phyloP scores from a whole-genome alignment of 2,113 vertebrate species.

The Coptodon rendalli region DNA sequence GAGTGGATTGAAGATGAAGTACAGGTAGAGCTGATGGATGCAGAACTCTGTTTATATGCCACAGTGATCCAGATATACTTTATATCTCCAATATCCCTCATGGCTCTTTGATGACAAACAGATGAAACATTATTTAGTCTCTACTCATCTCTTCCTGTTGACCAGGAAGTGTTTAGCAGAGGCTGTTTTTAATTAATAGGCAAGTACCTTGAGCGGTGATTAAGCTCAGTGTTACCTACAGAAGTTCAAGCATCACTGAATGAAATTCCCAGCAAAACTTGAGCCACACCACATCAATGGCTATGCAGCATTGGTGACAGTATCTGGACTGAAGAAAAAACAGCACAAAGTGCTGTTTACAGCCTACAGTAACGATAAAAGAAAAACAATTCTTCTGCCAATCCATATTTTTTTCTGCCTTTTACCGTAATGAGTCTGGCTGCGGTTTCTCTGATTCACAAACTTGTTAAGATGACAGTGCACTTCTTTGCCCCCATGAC shows the following conservation, averaged over 20 bases:
- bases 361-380: neutral
- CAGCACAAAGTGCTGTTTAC: neutral
- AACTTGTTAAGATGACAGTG: slow-evolving; percentile 36
- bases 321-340: neutral
- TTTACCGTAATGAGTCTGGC: slow-evolving; percentile 37
- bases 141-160: neutral
- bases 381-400: neutral
- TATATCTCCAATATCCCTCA: neutral
- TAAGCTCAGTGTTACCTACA: neutral
- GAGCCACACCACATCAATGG: neutral
- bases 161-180: neutral
- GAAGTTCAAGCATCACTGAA: neutral
- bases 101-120: neutral
- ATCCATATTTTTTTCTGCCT: neutral
- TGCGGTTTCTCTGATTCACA: slow-evolving; percentile 39
- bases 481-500: slow-evolving; percentile 41
- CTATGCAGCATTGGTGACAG: neutral
- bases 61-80: neutral
- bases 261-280: slow-evolving; percentile 21
- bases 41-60: neutral
- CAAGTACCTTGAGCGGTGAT: neutral
- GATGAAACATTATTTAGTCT: neutral
- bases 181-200: neutral
- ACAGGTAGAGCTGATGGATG: neutral
- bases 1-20: neutral